phyloP scores from a whole-genome alignment of 2,888 invertebrate species.

The Calameuta filiformis region DNA sequence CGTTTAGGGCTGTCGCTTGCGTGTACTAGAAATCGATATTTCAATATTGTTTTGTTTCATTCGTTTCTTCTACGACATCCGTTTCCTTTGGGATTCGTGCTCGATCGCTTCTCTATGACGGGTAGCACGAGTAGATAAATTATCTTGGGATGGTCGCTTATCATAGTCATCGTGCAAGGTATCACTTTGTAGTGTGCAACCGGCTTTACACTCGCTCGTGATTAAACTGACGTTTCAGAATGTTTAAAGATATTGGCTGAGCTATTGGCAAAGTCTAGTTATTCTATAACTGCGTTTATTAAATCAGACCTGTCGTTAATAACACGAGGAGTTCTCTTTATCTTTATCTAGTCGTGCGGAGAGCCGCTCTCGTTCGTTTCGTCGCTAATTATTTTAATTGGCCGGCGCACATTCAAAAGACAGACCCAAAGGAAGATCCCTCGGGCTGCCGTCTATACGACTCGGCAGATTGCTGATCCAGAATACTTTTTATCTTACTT shows the following conservation, averaged over 20 bases:
- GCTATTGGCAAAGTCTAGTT: background rate
- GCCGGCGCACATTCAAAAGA: constrained; percentile 65
- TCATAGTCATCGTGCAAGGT: background rate
- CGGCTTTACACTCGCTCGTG: background rate
- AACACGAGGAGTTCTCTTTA: constrained; percentile 6
- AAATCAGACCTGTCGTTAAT: constrained; percentile 20
- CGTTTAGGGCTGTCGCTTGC: background rate
- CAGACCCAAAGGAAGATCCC: constrained; percentile 47
- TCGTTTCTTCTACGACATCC: background rate
- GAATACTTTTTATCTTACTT: constrained; percentile 7
- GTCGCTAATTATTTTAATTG: constrained; percentile 67
- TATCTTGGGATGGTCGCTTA: background rate
- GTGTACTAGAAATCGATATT: background rate
- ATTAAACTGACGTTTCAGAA: background rate
- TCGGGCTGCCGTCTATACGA: constrained; percentile 35
- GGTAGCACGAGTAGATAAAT: background rate
- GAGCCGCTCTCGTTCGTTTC: constrained; percentile 59
- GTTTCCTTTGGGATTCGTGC: background rate
- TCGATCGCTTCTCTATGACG: background rate
- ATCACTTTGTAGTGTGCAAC: background rate
- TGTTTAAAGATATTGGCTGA: background rate
- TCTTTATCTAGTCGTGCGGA: constrained; percentile 20
- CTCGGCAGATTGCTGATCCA: constrained; percentile 39
- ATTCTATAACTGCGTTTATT: background rate
- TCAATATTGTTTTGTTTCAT: background rate